Evolutionary conservation across 1,140 invertebrate genomes (phyloP), one percentile per base, ranked within the genome.

Genomic region (Drosophila repleta): DNA sequence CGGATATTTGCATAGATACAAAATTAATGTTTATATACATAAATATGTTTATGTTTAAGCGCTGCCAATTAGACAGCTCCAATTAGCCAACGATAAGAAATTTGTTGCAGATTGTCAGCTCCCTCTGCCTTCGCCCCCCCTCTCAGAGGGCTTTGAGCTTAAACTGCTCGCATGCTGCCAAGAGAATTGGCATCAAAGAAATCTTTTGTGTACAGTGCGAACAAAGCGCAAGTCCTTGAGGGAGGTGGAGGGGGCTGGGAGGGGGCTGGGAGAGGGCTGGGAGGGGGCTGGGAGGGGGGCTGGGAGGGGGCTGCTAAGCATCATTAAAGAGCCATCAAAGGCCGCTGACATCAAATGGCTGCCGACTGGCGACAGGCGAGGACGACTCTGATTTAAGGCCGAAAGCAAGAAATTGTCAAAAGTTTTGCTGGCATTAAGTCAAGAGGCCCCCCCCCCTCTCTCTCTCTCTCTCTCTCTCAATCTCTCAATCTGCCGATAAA

Each of bases 401-500:
- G 18, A 48, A 17, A 17, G 39, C n/a, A 15, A 35, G 43, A 66
- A 49, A 63, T 55, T 64, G 52, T 45, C 69, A 63, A 64, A 51
- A 17, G 7, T 43, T 15, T 35, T 55, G 8, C 68, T 39, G 64
- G 63, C 52, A 85, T 85, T 87, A 85, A 85, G 82, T 85, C 82
- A 78, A 46, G 10, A 3, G n/a, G n/a, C n/a, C n/a, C n/a, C n/a
- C n/a, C n/a, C n/a, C n/a, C n/a, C n/a, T n/a, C n/a, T n/a, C n/a
- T n/a, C n/a, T n/a, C n/a, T n/a, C n/a, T n/a, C n/a, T n/a, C n/a
- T n/a, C n/a, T n/a, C n/a, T n/a, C n/a, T n/a, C n/a, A n/a, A n/a
- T 29, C 29, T 29, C 82, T 87, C 82, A 85, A 85, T 85, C 83
- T 11, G 32, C 20, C 53, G 71, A 76, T 88, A 78, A 88, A 78